Percentiles rank a stretch among this genome's conserved stretches.
These are phyloP conservation scores for Pandemis cinnamomeana DNA, from an alignment of 2,888 invertebrate species.

Conservation along the genomic window DNA sequence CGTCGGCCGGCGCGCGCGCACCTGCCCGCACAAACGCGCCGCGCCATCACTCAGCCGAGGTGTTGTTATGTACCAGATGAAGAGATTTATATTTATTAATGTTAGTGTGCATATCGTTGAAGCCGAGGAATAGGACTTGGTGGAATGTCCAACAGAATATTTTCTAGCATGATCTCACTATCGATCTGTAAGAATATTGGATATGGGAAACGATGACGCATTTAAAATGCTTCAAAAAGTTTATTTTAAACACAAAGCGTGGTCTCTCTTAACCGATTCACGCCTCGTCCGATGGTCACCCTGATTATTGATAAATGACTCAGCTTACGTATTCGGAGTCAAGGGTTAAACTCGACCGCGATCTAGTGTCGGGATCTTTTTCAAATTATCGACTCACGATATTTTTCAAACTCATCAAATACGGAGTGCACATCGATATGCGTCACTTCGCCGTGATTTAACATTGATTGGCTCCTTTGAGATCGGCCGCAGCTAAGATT, in stretches of 20 bases:
- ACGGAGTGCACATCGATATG: constrained; percentile 57
- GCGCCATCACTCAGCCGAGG: constrained; percentile 75
- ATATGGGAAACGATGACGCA: not conserved
- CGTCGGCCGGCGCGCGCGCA: constrained; percentile 75
- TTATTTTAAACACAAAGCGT: not conserved
- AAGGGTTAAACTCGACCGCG: constrained; percentile 75
- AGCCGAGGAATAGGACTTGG: constrained; percentile 49
- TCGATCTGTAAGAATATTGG: not conserved
- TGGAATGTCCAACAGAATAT: constrained; percentile 38
- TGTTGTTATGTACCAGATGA: constrained; percentile 70
- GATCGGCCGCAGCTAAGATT: constrained; percentile 65
- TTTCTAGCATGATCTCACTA: not conserved
- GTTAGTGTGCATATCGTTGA: constrained; percentile 62
- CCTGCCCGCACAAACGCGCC: constrained; percentile 77
- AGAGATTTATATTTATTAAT: constrained; percentile 82
- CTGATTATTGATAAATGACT: constrained; percentile 77
- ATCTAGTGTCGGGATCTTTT: constrained; percentile 75
- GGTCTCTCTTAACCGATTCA: constrained; percentile 20
- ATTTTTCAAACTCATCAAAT: constrained; percentile 58
- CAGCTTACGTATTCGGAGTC: constrained; percentile 73
- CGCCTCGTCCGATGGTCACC: constrained; percentile 60
- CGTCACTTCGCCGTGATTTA: constrained; percentile 75
- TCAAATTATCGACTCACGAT: constrained; percentile 61
- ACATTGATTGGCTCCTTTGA: constrained; percentile 78
- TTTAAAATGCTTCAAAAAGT: not conserved